Percentiles rank a stretch among this genome's conserved stretches.
Conservation (phyloP, 2,888 invertebrate genomes). For the Saturnia japonica region DNA sequence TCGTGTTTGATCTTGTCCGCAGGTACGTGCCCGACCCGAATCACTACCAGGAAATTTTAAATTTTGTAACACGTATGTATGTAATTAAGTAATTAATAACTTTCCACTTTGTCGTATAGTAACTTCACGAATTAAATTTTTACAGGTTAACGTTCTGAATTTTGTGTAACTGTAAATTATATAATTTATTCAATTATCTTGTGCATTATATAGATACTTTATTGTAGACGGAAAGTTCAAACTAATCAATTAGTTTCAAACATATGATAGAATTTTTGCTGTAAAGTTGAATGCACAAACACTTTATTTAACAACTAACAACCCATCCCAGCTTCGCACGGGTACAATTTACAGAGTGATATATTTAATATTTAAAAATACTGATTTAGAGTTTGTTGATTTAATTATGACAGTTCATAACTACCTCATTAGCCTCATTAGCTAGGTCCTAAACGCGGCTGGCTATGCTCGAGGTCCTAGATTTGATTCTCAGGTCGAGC, state of each 20-base stretch:
- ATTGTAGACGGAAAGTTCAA: background rate
- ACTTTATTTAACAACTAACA: too few relatives aligned
- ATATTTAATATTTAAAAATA: too few relatives aligned
- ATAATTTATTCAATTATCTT: background rate
- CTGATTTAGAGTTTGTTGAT: too few relatives aligned
- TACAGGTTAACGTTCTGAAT: slow-evolving; percentile 14
- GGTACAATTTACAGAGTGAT: too few relatives aligned
- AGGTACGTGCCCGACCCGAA: slow-evolving; percentile 31
- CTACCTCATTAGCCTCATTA: too few relatives aligned
- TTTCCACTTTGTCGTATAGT: slow-evolving; percentile 17
- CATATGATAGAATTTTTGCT: background rate
- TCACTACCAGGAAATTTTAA: slow-evolving; percentile 18
- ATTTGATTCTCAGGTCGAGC: too few relatives aligned
- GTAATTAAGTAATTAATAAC: slow-evolving; percentile 21
- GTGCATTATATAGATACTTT: background rate
- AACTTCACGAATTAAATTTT: slow-evolving; percentile 16
- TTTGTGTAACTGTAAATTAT: background rate
- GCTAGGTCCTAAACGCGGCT: too few relatives aligned
- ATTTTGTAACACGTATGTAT: slow-evolving; percentile 20
- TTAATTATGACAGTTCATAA: too few relatives aligned
- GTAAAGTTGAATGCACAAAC: too few relatives aligned
- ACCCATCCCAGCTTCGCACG: too few relatives aligned
- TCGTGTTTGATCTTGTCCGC: slow-evolving; percentile 38
- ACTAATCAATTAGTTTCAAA: background rate
- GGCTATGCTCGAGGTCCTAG: too few relatives aligned